These are phyloP conservation scores for Dallia pectoralis DNA, from an alignment of 2,797 vertebrate genomes.

Conservation along the genomic window DNA sequence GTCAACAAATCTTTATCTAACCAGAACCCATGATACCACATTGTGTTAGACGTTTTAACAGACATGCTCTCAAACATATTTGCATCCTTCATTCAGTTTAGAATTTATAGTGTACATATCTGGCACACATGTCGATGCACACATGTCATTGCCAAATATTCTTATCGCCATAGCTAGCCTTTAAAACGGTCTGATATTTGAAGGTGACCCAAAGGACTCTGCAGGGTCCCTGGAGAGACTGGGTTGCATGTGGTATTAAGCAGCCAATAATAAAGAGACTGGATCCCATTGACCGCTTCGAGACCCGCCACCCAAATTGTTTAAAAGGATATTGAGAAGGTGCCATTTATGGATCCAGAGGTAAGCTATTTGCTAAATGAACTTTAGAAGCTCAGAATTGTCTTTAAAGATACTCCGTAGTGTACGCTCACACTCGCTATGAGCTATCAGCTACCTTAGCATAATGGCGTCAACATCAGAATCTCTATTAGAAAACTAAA, in stretches of 20 bases:
- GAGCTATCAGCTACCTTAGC: not conserved
- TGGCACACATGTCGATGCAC: not conserved
- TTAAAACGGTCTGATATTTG: slow-evolving; percentile 26
- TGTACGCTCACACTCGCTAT: not conserved
- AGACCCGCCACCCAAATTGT: slow-evolving; percentile 47
- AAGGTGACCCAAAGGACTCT: slow-evolving; percentile 48
- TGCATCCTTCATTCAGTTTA: not conserved
- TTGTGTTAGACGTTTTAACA: not conserved
- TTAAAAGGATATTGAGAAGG: slow-evolving; percentile 62
- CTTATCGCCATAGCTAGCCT: not conserved
- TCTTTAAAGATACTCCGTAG: not conserved
- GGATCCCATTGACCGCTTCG: slow-evolving; percentile 50
- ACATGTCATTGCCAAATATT: not conserved
- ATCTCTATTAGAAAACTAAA: not conserved
- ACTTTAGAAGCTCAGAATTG: slow-evolving; percentile 25
- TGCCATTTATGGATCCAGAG: slow-evolving; percentile 50
- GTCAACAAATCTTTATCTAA: not conserved
- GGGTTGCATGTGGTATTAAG: slow-evolving; percentile 48
- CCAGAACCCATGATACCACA: not conserved
- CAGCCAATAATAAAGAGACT: slow-evolving; percentile 53
- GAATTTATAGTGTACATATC: not conserved
- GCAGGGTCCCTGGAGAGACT: slow-evolving; percentile 37
- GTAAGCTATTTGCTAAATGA: slow-evolving; percentile 59
- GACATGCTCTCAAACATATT: not conserved
- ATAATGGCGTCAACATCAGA: no score